Conservation (phyloP, 2,888 invertebrate genomes). For the Synergus umbraculus region DNA sequence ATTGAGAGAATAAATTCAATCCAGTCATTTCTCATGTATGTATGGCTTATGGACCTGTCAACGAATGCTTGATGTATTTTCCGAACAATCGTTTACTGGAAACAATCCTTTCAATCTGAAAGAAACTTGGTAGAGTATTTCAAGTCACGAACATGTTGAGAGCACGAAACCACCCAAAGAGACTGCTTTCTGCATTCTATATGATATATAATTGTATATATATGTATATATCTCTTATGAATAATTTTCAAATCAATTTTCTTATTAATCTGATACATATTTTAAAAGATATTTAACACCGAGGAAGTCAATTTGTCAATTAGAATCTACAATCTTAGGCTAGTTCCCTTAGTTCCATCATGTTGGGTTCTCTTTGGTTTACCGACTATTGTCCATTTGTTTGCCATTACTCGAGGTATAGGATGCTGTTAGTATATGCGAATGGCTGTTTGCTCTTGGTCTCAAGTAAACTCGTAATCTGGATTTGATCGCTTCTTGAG, state of each 20-base stretch:
- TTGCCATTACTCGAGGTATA: slow-evolving; percentile 29
- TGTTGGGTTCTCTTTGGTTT: slow-evolving; percentile 3
- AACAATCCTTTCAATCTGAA: no score
- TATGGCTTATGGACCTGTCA: not conserved
- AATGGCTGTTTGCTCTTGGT: slow-evolving; percentile 9
- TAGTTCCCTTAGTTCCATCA: not conserved
- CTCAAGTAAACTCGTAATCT: slow-evolving; percentile 35
- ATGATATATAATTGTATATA: no score
- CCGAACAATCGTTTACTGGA: no score
- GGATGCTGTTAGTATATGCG: not conserved
- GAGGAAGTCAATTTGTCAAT: not conserved
- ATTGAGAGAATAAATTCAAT: not conserved
- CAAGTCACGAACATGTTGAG: no score
- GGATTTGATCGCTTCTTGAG: slow-evolving; percentile 5
- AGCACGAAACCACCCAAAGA: no score
- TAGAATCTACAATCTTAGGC: slow-evolving; percentile 13
- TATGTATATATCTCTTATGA: not conserved
- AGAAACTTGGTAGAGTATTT: no score
- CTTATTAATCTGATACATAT: not conserved
- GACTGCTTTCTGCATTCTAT: no score
- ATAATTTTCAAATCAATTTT: not conserved
- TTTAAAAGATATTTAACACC: not conserved
- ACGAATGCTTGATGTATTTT: no score
- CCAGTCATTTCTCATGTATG: not conserved
- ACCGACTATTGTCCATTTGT: slow-evolving; percentile 33